Evolutionary conservation across 2,113 vertebrate species (phyloP).

Genomic region (Dromaius novaehollandiae): DNA sequence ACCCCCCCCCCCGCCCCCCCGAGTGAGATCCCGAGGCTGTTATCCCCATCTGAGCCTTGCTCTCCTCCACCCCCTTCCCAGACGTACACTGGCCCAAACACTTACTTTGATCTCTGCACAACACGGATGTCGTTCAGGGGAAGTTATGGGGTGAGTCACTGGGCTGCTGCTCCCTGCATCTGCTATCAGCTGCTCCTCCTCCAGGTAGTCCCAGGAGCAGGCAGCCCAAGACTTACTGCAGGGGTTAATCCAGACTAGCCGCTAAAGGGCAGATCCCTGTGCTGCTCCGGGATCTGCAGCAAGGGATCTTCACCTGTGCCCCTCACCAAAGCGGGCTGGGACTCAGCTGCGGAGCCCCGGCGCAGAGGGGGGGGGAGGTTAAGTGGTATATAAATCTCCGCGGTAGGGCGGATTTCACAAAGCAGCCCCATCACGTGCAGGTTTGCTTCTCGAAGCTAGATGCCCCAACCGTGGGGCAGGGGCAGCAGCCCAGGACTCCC

Average conservation of each 20-base stretch:
- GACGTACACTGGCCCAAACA: background rate
- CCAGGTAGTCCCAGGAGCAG: background rate
- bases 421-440: background rate
- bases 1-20: background rate
- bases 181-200: background rate
- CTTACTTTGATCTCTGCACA: background rate
- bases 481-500: background rate
- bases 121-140: background rate
- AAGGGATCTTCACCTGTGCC: background rate
- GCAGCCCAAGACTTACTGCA: background rate
- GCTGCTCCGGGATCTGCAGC: background rate
- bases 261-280: background rate
- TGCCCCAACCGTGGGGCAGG: background rate
- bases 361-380: background rate
- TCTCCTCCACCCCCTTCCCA: constrained; percentile 14
- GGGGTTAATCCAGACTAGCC: background rate
- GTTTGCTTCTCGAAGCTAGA: background rate
- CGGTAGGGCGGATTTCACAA: background rate
- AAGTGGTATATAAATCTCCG: background rate
- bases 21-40: background rate
- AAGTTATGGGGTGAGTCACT: background rate
- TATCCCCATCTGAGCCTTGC: constrained; percentile 35
- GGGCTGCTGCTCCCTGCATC: background rate
- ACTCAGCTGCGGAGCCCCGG: background rate
- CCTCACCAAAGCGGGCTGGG: background rate